These are phyloP conservation scores for Molorchus minor DNA, from an alignment of 2,888 invertebrate species.

Conservation along the genomic window DNA sequence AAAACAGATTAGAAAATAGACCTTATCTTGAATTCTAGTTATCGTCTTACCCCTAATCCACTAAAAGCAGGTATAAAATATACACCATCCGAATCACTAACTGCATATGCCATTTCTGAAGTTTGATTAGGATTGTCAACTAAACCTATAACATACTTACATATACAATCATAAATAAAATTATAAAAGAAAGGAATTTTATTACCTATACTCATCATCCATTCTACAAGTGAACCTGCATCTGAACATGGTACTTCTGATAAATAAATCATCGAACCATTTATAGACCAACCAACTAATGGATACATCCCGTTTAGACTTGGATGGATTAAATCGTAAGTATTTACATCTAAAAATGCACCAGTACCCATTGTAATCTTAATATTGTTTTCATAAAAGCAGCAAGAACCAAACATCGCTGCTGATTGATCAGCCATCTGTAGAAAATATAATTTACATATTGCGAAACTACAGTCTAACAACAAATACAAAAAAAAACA, in stretches of 20 bases:
- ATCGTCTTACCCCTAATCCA: slow-evolving; percentile 77
- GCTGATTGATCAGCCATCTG: slow-evolving; percentile 91
- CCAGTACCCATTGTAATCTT: slow-evolving; percentile 94
- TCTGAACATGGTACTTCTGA: slow-evolving; percentile 91
- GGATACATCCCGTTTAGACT: slow-evolving; percentile 90
- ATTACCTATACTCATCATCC: slow-evolving; percentile 81
- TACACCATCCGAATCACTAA: slow-evolving; percentile 77
- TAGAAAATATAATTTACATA: slow-evolving; percentile 40
- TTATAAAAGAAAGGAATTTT: background rate
- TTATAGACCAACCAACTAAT: slow-evolving; percentile 85
- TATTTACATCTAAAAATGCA: slow-evolving; percentile 87
- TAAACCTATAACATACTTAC: slow-evolving; percentile 66
- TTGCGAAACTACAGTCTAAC: no score
- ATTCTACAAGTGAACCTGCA: slow-evolving; percentile 86
- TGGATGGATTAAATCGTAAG: slow-evolving; percentile 78
- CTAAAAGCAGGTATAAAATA: slow-evolving; percentile 91
- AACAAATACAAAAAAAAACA: no score
- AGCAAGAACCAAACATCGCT: slow-evolving; percentile 87
- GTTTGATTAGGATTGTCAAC: slow-evolving; percentile 73
- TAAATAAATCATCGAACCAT: slow-evolving; percentile 72
- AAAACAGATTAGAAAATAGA: no score
- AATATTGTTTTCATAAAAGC: slow-evolving; percentile 79
- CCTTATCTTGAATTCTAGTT: no score
- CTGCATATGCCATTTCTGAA: slow-evolving; percentile 73
- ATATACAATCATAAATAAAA: slow-evolving; percentile 2